phyloP scores from a whole-genome alignment of 1,140 invertebrate genomes.

The Mactra quadrangularis region DNA sequence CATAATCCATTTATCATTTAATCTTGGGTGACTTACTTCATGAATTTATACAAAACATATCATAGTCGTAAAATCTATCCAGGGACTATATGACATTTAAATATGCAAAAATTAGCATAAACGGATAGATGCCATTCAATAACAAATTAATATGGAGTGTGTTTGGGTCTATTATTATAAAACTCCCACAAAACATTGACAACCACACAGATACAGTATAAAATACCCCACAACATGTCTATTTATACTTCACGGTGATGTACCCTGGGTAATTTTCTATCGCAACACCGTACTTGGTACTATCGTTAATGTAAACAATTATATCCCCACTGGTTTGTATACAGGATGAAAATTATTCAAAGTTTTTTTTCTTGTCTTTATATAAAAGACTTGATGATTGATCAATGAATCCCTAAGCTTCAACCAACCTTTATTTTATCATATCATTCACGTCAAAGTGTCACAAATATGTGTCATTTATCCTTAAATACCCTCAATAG shows the following conservation, averaged over 20 bases:
- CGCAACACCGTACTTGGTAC: slow-evolving; percentile 34
- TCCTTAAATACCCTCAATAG: slow-evolving; percentile 33
- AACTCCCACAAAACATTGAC: slow-evolving; percentile 27
- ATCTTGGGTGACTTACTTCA: too few species aligned
- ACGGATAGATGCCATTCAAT: slow-evolving; percentile 30
- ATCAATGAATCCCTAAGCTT: slow-evolving; percentile 38
- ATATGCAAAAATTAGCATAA: slow-evolving; percentile 40
- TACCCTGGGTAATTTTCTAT: slow-evolving; percentile 18
- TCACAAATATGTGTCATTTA: slow-evolving; percentile 51
- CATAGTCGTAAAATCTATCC: too few species aligned
- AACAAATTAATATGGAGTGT: slow-evolving; percentile 23
- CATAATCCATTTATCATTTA: too few species aligned
- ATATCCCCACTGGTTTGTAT: slow-evolving; percentile 7
- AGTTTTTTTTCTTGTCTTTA: slow-evolving; percentile 38
- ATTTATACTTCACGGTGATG: slow-evolving; percentile 50
- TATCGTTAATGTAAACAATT: slow-evolving; percentile 54
- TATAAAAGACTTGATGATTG: slow-evolving; percentile 50
- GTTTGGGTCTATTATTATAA: not conserved
- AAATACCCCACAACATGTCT: slow-evolving; percentile 33
- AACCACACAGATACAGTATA: slow-evolving; percentile 3
- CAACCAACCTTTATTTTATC: slow-evolving; percentile 59
- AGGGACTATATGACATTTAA: not conserved
- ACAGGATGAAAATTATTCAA: slow-evolving; percentile 39
- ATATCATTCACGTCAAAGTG: slow-evolving; percentile 11
- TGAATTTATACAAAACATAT: too few species aligned